Evolutionary conservation across 64 coral and sea anemone species (phyloP).

Genomic region (Acropora yongei): DNA sequence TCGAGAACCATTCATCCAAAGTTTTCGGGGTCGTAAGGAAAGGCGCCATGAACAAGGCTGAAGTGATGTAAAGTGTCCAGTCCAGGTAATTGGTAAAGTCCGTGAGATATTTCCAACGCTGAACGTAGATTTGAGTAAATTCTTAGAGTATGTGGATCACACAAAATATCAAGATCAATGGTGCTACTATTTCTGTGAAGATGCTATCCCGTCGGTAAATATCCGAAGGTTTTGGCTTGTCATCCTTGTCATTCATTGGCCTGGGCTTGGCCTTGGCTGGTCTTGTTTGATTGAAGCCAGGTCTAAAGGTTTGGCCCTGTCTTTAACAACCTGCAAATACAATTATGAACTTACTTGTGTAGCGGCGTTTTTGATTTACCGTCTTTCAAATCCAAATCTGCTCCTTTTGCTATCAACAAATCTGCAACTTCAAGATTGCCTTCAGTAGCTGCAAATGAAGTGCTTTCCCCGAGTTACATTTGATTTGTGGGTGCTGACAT

Average conservation of each 20-base stretch:
- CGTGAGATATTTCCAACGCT: constrained; percentile 64
- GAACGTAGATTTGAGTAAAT: constrained; percentile 68
- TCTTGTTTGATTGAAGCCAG: background rate
- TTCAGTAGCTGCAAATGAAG: constrained; percentile 16
- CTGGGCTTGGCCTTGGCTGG: background rate
- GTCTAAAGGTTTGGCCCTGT: background rate
- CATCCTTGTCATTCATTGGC: no score
- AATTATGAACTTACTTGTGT: constrained; percentile 28
- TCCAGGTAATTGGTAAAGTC: constrained; percentile 64
- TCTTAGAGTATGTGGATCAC: constrained; percentile 57
- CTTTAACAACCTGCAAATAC: no score
- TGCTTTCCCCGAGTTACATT: background rate
- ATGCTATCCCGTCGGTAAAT: background rate
- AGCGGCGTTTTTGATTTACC: constrained; percentile 28
- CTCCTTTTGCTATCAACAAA: constrained; percentile 6
- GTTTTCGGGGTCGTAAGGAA: constrained; percentile 10
- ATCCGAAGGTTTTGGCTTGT: background rate
- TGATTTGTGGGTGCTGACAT: background rate
- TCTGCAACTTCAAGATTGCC: constrained; percentile 40
- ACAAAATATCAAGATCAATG: constrained; percentile 47
- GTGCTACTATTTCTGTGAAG: constrained; percentile 11
- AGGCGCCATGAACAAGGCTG: constrained; percentile 45
- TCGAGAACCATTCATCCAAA: constrained; percentile 1
- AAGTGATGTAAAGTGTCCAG: constrained; percentile 56
- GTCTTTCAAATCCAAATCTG: constrained; percentile 18